A percentile compares a stretch with the other conserved stretches of the same genome.
phyloP scores from a whole-genome alignment of 2,113 vertebrate species.

The Gobius niger region DNA sequence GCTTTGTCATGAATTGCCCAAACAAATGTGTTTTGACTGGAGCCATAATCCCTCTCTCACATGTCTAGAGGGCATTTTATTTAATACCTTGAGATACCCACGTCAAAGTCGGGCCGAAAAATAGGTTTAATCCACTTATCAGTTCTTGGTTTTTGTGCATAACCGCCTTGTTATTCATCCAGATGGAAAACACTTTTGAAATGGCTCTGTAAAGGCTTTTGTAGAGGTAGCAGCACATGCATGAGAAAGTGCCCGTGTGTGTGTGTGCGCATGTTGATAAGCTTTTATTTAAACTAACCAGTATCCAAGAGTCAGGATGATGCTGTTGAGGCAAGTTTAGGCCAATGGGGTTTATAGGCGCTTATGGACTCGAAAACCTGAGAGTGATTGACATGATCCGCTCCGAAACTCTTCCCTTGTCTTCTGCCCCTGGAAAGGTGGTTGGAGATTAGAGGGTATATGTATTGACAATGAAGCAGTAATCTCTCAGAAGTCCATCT shows the following conservation, averaged over 20 bases:
- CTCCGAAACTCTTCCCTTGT: slow-evolving; percentile 27
- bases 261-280: slow-evolving; percentile 10
- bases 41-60: slow-evolving; percentile 46
- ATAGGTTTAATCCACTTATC: slow-evolving; percentile 41
- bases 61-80: slow-evolving; percentile 47
- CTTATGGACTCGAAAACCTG: slow-evolving; percentile 29
- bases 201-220: slow-evolving; percentile 22
- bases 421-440: slow-evolving; percentile 8
- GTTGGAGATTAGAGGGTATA: slow-evolving; percentile 53
- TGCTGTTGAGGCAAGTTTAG: neutral
- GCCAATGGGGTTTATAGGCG: slow-evolving; percentile 20
- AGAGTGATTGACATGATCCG: slow-evolving; percentile 61
- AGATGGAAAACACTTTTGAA: slow-evolving; percentile 36
- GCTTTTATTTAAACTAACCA: slow-evolving; percentile 18
- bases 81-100: slow-evolving; percentile 51
- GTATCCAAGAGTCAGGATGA: neutral
- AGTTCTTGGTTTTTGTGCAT: slow-evolving; percentile 38
- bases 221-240: slow-evolving; percentile 15
- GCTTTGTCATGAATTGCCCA: slow-evolving; percentile 43
- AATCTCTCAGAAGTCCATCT: slow-evolving; percentile 47
- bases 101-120: slow-evolving; percentile 45
- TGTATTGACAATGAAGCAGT: slow-evolving; percentile 40
- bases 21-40: slow-evolving; percentile 59
- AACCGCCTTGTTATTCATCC: slow-evolving; percentile 27
- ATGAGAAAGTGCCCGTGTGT: neutral